These are phyloP conservation scores for Ceratina australensis DNA, from an alignment of 1,140 invertebrate genomes.

Conservation along the genomic window DNA sequence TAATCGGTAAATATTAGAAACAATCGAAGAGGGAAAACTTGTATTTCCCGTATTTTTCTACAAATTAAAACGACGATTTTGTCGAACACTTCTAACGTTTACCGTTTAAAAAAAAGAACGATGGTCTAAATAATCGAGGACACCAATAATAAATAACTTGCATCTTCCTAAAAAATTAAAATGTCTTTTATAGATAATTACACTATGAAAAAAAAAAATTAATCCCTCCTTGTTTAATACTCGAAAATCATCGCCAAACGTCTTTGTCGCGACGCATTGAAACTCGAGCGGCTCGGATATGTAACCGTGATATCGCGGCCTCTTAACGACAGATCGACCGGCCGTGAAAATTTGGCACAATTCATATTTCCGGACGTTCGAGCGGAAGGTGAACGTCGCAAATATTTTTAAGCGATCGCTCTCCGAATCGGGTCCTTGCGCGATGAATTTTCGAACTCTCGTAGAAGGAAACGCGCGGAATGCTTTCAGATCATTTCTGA, in stretches of 20 bases:
- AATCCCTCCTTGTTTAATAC: background rate
- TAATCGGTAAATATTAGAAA: too few species aligned
- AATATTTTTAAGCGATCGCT: background rate
- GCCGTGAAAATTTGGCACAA: slow-evolving; percentile 58
- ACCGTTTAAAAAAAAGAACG: too few species aligned
- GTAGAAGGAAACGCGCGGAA: slow-evolving; percentile 31
- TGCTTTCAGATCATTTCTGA: slow-evolving; percentile 38
- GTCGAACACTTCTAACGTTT: too few species aligned
- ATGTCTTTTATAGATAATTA: background rate
- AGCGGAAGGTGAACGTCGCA: slow-evolving; percentile 10
- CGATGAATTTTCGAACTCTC: slow-evolving; percentile 28
- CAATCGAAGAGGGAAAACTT: too few species aligned
- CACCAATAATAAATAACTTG: too few species aligned
- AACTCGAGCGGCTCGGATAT: background rate
- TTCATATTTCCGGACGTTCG: slow-evolving; percentile 1
- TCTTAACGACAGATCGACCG: background rate
- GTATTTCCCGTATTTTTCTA: too few species aligned
- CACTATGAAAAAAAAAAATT: background rate
- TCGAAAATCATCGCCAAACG: background rate
- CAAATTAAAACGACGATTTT: too few species aligned
- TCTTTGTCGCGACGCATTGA: background rate
- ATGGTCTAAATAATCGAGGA: too few species aligned
- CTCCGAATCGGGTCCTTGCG: slow-evolving; percentile 2
- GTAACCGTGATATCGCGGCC: background rate
- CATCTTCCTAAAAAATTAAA: background rate